Percentiles rank a stretch among this genome's conserved stretches.
Conservation (phyloP, 1,140 invertebrate species). For the Antheraea pernyi region DNA sequence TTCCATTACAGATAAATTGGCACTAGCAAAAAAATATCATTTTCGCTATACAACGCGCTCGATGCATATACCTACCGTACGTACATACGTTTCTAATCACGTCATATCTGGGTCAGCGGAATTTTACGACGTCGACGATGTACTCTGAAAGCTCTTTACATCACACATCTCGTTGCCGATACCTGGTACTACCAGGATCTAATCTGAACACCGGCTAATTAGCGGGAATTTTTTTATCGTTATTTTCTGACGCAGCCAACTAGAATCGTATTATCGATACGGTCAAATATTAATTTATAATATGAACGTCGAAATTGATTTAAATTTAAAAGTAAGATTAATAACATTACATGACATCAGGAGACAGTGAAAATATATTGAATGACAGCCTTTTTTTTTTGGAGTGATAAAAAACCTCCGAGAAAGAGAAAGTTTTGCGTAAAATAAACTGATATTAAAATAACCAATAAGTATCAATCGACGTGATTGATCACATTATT, state of each 20-base stretch:
- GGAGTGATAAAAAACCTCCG: conserved; percentile 60
- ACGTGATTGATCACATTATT: too few relatives aligned
- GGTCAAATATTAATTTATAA: conserved; percentile 46
- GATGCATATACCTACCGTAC: conserved; percentile 26
- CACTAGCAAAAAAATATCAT: conserved; percentile 72
- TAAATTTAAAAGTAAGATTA: conserved; percentile 65
- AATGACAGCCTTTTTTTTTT: conserved; percentile 64
- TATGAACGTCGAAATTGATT: conserved; percentile 53
- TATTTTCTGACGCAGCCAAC: conserved; percentile 40
- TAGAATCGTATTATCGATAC: conserved; percentile 30
- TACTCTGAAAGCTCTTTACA: conserved; percentile 75
- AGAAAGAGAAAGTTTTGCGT: conserved; percentile 62
- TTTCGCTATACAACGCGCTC: conserved; percentile 56
- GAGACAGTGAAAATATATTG: conserved; percentile 56
- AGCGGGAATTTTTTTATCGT: conserved; percentile 49
- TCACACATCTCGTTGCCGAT: conserved; percentile 54
- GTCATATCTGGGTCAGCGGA: conserved; percentile 75
- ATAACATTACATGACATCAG: conserved; percentile 45
- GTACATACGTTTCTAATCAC: conserved; percentile 66
- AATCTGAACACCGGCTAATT: conserved; percentile 47
- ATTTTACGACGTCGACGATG: conserved; percentile 61
- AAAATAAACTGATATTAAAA: not conserved
- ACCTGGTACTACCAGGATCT: conserved; percentile 70
- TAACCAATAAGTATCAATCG: not conserved
- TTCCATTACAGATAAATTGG: conserved; percentile 68